These are phyloP conservation scores for Lochmaea crataegi DNA, from an alignment of 2,888 invertebrate species.

Conservation along the genomic window DNA sequence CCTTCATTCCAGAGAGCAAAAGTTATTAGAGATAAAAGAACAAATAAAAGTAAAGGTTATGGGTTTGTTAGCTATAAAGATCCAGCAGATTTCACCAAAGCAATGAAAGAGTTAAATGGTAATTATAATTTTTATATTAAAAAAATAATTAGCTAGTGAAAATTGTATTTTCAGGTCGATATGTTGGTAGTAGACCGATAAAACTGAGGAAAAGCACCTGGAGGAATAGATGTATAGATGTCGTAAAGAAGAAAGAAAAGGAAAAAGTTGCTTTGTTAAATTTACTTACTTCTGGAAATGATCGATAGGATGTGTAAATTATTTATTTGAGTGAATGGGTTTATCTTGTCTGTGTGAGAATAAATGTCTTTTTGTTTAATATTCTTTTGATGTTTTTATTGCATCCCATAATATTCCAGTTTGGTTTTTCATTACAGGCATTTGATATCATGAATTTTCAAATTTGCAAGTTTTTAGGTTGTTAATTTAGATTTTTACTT, in stretches of 20 bases:
- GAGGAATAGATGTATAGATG: constrained; percentile 92
- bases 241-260: constrained; percentile 95
- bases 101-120: constrained; percentile 99
- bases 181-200: constrained; percentile 98
- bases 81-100: constrained; percentile 96
- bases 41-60: constrained; percentile 98
- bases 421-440: too few species aligned
- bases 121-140: constrained; percentile 56
- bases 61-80: constrained; percentile 99
- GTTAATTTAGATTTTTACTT: too few species aligned
- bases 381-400: neutral
- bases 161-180: constrained; percentile 78
- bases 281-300: constrained; percentile 71
- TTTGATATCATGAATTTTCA: too few species aligned
- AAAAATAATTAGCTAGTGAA: constrained; percentile 18
- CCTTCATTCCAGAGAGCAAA: constrained; percentile 94
- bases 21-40: constrained; percentile 95
- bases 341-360: neutral
- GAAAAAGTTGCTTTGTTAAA: constrained; percentile 89
- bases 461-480: too few species aligned
- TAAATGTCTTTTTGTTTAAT: neutral
- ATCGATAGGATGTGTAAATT: neutral
- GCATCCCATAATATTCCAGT: too few species aligned
- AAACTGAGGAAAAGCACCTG: constrained; percentile 97
- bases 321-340: neutral